Evolutionary conservation across 30 jellyfish, hydroid and myxozoan genomes (phyloP), one percentile per base, ranked within the genome.

Genomic region (Cassiopea andromeda): DNA sequence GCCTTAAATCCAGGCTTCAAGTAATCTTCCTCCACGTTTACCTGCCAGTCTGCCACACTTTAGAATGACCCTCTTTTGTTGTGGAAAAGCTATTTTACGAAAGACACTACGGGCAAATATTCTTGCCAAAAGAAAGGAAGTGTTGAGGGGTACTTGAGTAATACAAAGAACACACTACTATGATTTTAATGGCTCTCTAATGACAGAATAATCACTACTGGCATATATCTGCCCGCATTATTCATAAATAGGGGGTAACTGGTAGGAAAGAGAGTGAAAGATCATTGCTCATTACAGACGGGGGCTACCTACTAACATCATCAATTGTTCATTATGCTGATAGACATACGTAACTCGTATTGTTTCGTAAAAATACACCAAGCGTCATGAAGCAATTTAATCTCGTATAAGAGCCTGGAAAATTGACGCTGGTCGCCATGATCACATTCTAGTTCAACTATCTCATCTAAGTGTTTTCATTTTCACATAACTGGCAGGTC

Each of bases 101-200:
- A 54, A 27, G 38, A 10, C 64, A 54, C 64, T 73, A 81, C 38
- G 81, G 89, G 82, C 80, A 68, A 81, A 64, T 64, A 64, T 81
- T 81, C 38, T 13, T 57, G 67, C 44, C 70, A 5, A 18, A 75
- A 64, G 50, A 81, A 81, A 64, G 90, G 82, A 66, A 64, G 90
- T 68, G 90, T 60, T 81, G 90, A 81, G 71, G 90, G 80, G 82
- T 50, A 46, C 90, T 81, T 66, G 90, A 64, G 57, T 73, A 49
- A 81, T 81, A 19, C 80, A 81, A 81, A 60, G 66, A 60, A 73
- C 80, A 19, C 71, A 64, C 27, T 44, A 50, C 82, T 46, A 49
- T 68, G 46, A 46, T 12, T 15, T 49, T 12, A 81, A 81, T 81
- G 90, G 80, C 83, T 46, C 90, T 81, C 90, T 81, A 81, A 81